Evolutionary conservation across 2,888 invertebrate genomes (phyloP).

Genomic region (Lasioglossum leucozonium): DNA sequence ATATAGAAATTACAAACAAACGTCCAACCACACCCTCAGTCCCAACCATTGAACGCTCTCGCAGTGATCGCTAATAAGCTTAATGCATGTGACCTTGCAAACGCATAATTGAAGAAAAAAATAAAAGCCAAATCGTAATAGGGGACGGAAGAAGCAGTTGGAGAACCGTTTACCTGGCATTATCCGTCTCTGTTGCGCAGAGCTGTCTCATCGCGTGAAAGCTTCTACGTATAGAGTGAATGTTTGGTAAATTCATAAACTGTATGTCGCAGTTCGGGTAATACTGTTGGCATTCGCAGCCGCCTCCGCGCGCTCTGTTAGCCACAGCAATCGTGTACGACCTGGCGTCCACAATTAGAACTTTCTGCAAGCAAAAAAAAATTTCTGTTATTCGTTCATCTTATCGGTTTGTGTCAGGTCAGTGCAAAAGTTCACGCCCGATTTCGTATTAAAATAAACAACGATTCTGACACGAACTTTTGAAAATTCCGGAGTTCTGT

Average conservation of each 20-base stretch:
- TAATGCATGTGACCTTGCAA: neutral
- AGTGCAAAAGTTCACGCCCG: neutral
- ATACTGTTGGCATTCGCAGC: constrained; percentile 98
- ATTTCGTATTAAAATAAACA: no score
- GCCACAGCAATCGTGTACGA: constrained; percentile 98
- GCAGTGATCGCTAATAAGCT: neutral
- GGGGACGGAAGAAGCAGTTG: constrained; percentile 51
- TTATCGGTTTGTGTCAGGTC: neutral
- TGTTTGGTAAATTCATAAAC: constrained; percentile 99
- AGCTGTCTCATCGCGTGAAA: constrained; percentile 94
- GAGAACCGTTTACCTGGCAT: constrained; percentile 88
- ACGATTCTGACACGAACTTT: no score
- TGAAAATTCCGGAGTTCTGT: neutral
- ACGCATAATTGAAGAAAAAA: neutral
- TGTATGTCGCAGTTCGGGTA: constrained; percentile 97
- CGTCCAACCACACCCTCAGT: neutral
- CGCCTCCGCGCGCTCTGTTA: constrained; percentile 98
- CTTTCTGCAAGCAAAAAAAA: constrained; percentile 86
- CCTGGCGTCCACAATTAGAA: constrained; percentile 97
- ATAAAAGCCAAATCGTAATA: neutral
- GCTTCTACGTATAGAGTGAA: constrained; percentile 97
- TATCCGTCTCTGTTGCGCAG: constrained; percentile 92
- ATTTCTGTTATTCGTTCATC: neutral
- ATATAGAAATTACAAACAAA: neutral
- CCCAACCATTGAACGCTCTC: neutral